These are phyloP conservation scores for Oxyura jamaicensis DNA, from an alignment of 2,113 vertebrate genomes.

Conservation along the genomic window DNA sequence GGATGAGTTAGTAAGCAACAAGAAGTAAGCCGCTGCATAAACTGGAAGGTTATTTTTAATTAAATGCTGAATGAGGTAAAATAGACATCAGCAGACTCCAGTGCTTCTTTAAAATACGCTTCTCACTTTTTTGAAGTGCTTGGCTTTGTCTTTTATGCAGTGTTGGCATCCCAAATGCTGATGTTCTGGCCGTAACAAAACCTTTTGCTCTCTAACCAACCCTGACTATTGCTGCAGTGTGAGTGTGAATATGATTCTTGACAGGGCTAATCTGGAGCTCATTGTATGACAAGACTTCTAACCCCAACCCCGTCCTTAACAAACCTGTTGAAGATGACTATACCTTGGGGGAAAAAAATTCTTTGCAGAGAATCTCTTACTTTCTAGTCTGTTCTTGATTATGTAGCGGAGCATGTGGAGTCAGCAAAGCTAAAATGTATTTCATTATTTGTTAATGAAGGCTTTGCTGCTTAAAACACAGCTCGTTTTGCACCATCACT, in stretches of 20 bases:
- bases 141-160: not conserved
- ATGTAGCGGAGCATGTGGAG: accelerated
- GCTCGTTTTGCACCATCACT: not conserved
- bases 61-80: not conserved
- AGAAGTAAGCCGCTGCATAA: not conserved
- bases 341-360: not conserved
- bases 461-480: not conserved
- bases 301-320: not conserved
- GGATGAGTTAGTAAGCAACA: not conserved
- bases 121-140: not conserved
- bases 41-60: not conserved
- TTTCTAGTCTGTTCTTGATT: not conserved
- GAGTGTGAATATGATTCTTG: not conserved
- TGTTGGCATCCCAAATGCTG: accelerated
- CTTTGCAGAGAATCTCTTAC: not conserved
- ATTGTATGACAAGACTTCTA: not conserved
- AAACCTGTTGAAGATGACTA: not conserved
- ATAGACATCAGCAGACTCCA: not conserved
- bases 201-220: not conserved
- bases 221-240: not conserved
- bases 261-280: not conserved
- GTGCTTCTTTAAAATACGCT: not conserved
- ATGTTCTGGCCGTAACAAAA: not conserved
- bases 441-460: not conserved
- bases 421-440: not conserved